phyloP scores from a whole-genome alignment of 2,113 vertebrate species.

The Passer montanus region DNA sequence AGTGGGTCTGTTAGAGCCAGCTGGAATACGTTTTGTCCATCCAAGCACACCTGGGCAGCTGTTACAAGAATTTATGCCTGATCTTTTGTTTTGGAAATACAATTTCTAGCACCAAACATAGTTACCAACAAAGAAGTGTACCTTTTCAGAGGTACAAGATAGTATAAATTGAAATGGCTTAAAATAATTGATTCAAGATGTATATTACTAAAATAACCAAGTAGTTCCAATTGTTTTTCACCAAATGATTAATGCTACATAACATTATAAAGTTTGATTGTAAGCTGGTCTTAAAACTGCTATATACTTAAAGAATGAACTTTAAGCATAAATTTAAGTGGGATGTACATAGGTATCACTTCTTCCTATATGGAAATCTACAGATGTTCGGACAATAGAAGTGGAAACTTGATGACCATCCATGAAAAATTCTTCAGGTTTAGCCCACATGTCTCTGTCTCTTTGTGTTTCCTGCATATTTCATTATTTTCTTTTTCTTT shows the following conservation, averaged over 20 bases:
- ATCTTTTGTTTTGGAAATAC: not conserved
- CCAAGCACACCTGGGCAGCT: not conserved
- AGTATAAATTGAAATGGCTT: not conserved
- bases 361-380: not conserved
- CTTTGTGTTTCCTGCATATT: not conserved
- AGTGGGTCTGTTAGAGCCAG: not conserved
- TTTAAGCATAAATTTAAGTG: not conserved
- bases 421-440: not conserved
- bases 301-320: not conserved
- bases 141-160: not conserved
- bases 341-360: not conserved
- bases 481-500: not conserved
- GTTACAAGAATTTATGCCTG: not conserved
- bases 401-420: not conserved
- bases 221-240: not conserved
- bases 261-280: not conserved
- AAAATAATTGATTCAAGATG: not conserved
- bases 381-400: not conserved
- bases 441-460: not conserved
- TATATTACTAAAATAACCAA: not conserved
- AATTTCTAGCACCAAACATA: not conserved
- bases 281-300: not conserved
- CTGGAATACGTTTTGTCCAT: accelerated
- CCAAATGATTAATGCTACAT: not conserved
- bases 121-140: not conserved